Evolutionary conservation across 2,113 vertebrate genomes (phyloP).

Genomic region (Cyphomyrus plagiostoma): DNA sequence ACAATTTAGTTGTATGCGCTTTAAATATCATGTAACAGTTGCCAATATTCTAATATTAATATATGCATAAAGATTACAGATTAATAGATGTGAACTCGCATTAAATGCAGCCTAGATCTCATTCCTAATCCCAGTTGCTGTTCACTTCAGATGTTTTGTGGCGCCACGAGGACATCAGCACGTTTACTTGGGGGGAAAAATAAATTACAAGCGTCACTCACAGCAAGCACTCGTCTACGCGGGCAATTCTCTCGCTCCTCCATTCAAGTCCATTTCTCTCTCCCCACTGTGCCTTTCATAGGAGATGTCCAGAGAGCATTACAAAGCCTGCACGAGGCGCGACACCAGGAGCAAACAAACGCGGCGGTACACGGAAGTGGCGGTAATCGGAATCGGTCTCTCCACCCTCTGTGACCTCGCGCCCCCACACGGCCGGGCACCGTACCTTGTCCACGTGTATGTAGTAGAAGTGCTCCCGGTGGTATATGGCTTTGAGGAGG

Average conservation of each 20-base stretch:
- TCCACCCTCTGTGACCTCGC: no score
- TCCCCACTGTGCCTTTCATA: neutral
- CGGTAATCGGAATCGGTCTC: neutral
- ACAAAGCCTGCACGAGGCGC: neutral
- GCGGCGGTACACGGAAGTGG: neutral
- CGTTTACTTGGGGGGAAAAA: neutral
- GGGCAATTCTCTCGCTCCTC: neutral
- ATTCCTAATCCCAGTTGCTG: neutral
- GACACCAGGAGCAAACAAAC: neutral
- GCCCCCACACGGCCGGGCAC: neutral
- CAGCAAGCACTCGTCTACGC: neutral
- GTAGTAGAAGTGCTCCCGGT: conserved; percentile 88
- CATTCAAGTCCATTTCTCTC: neutral
- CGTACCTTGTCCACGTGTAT: conserved; percentile 92
- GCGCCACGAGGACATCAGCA: no score
- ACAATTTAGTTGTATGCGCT: neutral
- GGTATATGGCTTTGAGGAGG: conserved; percentile 92
- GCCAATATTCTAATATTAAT: neutral
- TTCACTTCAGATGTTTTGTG: neutral
- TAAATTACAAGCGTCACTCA: neutral
- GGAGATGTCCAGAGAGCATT: neutral
- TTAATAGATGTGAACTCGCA: neutral
- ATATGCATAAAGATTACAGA: neutral
- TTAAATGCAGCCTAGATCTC: neutral
- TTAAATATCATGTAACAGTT: neutral